Percentiles rank a stretch among this genome's conserved stretches.
These are phyloP conservation scores for Craseonycteris thonglongyai DNA, from an alignment of 2,113 vertebrate genomes.

Conservation along the genomic window DNA sequence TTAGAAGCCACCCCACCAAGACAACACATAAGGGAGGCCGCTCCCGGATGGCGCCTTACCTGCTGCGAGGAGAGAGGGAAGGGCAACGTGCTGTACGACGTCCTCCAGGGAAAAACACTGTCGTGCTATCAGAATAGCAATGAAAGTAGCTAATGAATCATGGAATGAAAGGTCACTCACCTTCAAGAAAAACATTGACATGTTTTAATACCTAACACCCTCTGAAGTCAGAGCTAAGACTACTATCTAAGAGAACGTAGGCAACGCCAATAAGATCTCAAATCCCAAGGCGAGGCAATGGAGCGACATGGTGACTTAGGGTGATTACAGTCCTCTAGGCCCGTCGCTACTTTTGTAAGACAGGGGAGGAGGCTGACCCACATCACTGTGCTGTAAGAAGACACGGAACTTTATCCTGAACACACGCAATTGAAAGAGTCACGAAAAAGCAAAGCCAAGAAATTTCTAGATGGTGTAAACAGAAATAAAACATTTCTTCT, in stretches of 20 bases:
- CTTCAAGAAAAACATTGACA: conserved; percentile 71
- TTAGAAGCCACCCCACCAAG: background rate
- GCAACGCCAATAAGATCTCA: background rate
- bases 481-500: background rate
- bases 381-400: background rate
- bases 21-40: rapidly evolving
- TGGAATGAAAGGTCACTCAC: conserved; percentile 85
- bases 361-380: background rate
- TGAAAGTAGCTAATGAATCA: conserved; percentile 82
- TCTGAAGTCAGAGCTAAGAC: background rate
- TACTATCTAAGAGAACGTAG: conserved; percentile 39
- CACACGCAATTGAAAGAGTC: background rate
- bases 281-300: background rate
- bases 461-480: background rate
- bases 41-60: conserved; percentile 55
- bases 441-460: background rate
- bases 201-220: conserved; percentile 65
- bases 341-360: background rate
- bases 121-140: conserved; percentile 80
- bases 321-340: background rate
- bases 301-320: background rate
- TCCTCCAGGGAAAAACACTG: conserved; percentile 85
- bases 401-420: background rate
- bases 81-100: conserved; percentile 80
- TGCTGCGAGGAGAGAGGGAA: conserved; percentile 83